Conservation (phyloP, 2,888 invertebrate species). For the Didymodactylos carnosus region DNA sequence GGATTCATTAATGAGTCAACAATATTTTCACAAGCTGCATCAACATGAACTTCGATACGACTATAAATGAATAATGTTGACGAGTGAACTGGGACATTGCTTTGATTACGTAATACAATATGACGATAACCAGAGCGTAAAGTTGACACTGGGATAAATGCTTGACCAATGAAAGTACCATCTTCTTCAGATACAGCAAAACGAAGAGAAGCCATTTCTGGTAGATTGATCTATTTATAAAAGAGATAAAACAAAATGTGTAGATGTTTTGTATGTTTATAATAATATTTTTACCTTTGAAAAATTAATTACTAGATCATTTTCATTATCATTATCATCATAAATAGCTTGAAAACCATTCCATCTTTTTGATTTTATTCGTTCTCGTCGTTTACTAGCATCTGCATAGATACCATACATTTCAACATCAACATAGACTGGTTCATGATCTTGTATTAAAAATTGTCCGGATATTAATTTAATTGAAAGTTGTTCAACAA, state of each 20-base stretch:
- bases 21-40: constrained; percentile 55
- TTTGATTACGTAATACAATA: constrained; percentile 67
- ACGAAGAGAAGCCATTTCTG: constrained; percentile 86
- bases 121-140: constrained; percentile 75
- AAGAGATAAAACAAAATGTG: too few relatives aligned
- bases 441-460: neutral
- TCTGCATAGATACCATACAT: constrained; percentile 94
- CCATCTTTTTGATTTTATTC: constrained; percentile 63
- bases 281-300: too few relatives aligned
- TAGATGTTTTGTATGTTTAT: too few relatives aligned
- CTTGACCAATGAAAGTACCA: constrained; percentile 79
- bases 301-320: constrained; percentile 10
- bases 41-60: constrained; percentile 79
- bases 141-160: constrained; percentile 88
- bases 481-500: constrained; percentile 78
- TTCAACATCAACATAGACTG: constrained; percentile 59
- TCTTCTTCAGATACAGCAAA: constrained; percentile 97
- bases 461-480: constrained; percentile 36
- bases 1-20: neutral
- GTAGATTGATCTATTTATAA: too few relatives aligned
- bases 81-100: constrained; percentile 64
- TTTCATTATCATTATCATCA: constrained; percentile 57
- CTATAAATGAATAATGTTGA: constrained; percentile 70
- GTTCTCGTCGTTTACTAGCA: constrained; percentile 62
- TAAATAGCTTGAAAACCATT: constrained; percentile 87